Conservation (phyloP, 2,888 invertebrate species). For the Abrostola triplasia region DNA sequence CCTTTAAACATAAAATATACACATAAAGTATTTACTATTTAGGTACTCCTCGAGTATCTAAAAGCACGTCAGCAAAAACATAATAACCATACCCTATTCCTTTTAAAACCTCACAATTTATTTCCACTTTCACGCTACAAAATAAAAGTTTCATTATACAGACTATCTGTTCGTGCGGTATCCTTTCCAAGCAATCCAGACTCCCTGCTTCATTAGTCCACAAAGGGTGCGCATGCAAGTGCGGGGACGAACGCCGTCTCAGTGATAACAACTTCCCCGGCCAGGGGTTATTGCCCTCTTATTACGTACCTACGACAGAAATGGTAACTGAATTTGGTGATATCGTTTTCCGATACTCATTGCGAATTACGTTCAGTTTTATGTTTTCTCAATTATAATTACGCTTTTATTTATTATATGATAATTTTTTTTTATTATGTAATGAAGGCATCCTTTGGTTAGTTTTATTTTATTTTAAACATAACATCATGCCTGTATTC, state of each 20-base stretch:
- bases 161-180: constrained; percentile 39
- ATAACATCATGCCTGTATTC: no score
- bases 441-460: no score
- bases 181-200: constrained; percentile 42
- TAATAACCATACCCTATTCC: not conserved
- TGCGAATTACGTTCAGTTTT: no score
- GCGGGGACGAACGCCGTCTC: constrained; percentile 4
- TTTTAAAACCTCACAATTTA: constrained; percentile 10
- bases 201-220: constrained; percentile 47
- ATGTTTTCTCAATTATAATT: no score
- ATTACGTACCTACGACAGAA: no score
- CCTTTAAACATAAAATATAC: not conserved
- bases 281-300: constrained; percentile 32
- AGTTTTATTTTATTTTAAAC: no score
- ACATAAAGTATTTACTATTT: not conserved
- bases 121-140: constrained; percentile 12
- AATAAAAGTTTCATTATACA: constrained; percentile 24
- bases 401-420: no score
- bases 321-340: not conserved
- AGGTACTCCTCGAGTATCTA: not conserved
- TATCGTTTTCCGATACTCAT: constrained; percentile 2
- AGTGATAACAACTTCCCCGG: constrained; percentile 17
- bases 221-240: constrained; percentile 47
- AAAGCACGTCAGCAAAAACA: not conserved
- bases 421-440: no score